Evolutionary conservation across 1,140 invertebrate species (phyloP).

Genomic region (Episyrphus balteatus): DNA sequence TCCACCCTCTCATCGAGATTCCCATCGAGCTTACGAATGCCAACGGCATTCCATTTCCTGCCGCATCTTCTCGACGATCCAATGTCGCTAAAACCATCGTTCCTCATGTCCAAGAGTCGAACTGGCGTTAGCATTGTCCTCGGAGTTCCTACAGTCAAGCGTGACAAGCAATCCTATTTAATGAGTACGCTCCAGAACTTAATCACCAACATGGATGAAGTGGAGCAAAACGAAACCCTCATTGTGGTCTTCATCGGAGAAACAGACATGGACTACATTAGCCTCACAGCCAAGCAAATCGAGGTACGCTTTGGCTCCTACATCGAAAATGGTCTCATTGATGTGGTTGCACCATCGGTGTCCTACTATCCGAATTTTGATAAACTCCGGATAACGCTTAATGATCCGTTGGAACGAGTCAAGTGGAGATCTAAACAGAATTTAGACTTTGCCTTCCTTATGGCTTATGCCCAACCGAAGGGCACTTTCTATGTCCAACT

Average conservation of each 20-base stretch:
- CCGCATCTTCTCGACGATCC: conserved; percentile 76
- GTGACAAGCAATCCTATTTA: conserved; percentile 82
- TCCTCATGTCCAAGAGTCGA: conserved; percentile 61
- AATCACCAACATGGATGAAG: conserved; percentile 62
- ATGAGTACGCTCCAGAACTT: conserved; percentile 80
- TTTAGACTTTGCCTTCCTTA: conserved; percentile 91
- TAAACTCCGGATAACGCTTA: conserved; percentile 64
- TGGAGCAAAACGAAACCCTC: conserved; percentile 67
- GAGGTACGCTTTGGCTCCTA: conserved; percentile 65
- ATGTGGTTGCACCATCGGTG: conserved; percentile 75
- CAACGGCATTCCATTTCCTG: conserved; percentile 74
- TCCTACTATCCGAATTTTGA: conserved; percentile 85
- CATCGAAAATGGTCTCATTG: conserved; percentile 71
- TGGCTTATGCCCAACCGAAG: conserved; percentile 83
- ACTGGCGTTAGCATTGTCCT: conserved; percentile 70
- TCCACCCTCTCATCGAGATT: conserved; percentile 23
- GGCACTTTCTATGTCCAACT: conserved; percentile 77
- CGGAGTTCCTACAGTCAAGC: conserved; percentile 77
- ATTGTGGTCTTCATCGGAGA: conserved; percentile 90
- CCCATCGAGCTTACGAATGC: conserved; percentile 45
- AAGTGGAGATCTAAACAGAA: conserved; percentile 95
- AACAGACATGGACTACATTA: conserved; percentile 59
- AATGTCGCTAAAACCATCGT: conserved; percentile 65
- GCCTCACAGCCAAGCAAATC: conserved; percentile 60
- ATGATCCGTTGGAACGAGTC: conserved; percentile 79